Evolutionary conservation across 2,113 vertebrate genomes (phyloP).

Genomic region (Apodemus sylvaticus): DNA sequence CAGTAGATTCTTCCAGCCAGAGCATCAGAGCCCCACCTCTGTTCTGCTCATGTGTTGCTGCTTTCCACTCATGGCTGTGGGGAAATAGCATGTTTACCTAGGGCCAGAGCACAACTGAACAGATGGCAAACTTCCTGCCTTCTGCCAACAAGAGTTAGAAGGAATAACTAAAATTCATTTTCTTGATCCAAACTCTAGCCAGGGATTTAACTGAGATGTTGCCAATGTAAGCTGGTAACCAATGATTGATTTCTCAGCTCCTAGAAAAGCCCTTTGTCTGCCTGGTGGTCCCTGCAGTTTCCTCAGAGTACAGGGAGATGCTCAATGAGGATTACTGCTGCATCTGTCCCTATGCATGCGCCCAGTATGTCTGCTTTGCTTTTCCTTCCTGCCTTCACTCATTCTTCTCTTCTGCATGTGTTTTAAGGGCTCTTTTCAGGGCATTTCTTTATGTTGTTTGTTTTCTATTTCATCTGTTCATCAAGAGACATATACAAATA

Average conservation of each 20-base stretch:
- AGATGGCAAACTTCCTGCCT: constrained; percentile 80
- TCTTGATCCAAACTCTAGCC: constrained; percentile 39
- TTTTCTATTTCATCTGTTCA: not conserved
- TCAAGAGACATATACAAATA: not conserved
- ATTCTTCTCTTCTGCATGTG: not conserved
- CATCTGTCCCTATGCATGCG: not conserved
- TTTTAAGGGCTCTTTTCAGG: constrained; percentile 1
- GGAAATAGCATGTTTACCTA: constrained; percentile 75
- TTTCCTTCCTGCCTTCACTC: not conserved
- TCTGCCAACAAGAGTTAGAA: constrained; percentile 83
- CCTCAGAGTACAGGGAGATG: constrained; percentile 51
- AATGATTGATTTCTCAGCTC: constrained; percentile 74
- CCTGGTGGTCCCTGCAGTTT: constrained; percentile 23
- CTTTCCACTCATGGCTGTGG: constrained; percentile 42
- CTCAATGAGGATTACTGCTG: constrained; percentile 25
- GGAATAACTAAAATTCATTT: constrained; percentile 80
- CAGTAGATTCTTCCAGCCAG: not conserved
- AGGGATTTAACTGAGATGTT: constrained; percentile 75
- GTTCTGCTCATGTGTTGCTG: not conserved
- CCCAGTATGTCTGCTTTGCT: not conserved
- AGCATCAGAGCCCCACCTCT: not conserved
- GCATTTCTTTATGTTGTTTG: not conserved
- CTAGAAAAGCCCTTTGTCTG: constrained; percentile 22
- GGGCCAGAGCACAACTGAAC: constrained; percentile 73
- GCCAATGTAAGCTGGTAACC: constrained; percentile 75